A percentile compares a stretch with the other conserved stretches of the same genome.
Evolutionary conservation across 2,888 invertebrate species (phyloP).

Genomic region (Leucoma salicis): DNA sequence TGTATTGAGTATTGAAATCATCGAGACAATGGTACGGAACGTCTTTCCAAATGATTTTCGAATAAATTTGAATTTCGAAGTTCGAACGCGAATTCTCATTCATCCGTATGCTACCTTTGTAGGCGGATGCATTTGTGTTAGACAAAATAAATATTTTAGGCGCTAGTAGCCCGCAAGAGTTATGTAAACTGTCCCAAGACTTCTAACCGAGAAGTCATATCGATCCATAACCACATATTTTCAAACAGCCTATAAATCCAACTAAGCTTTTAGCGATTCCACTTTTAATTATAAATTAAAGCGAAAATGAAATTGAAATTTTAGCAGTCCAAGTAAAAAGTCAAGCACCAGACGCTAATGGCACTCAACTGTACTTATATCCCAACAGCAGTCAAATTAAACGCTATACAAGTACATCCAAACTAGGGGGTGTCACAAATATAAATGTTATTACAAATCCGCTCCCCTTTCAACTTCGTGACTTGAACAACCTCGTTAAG

Average conservation of each 20-base stretch:
- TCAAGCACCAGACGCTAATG: neutral
- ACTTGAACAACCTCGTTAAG: neutral
- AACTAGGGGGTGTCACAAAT: neutral
- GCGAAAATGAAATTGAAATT: too few relatives aligned
- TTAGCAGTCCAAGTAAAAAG: slow-evolving; percentile 8
- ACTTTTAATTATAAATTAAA: too few relatives aligned
- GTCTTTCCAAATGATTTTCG: neutral
- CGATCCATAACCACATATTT: too few relatives aligned
- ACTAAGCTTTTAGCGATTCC: too few relatives aligned
- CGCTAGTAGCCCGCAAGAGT: too few relatives aligned
- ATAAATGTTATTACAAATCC: slow-evolving; percentile 4
- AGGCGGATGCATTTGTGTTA: slow-evolving; percentile 16
- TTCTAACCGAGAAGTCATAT: too few relatives aligned
- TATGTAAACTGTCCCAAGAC: too few relatives aligned
- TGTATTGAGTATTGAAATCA: neutral
- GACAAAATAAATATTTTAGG: too few relatives aligned
- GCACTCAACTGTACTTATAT: neutral
- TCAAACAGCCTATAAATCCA: too few relatives aligned
- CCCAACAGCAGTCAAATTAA: neutral
- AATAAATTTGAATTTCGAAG: slow-evolving; percentile 16
- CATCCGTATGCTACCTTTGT: slow-evolving; percentile 8
- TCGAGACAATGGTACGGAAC: slow-evolving; percentile 1
- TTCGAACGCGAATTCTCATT: slow-evolving; percentile 19
- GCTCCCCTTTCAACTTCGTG: neutral
- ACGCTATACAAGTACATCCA: neutral